Evolutionary conservation across 2,888 invertebrate species (phyloP), one percentile per base, ranked within the genome.

Genomic region (Thecocarcelia acutangulata): DNA sequence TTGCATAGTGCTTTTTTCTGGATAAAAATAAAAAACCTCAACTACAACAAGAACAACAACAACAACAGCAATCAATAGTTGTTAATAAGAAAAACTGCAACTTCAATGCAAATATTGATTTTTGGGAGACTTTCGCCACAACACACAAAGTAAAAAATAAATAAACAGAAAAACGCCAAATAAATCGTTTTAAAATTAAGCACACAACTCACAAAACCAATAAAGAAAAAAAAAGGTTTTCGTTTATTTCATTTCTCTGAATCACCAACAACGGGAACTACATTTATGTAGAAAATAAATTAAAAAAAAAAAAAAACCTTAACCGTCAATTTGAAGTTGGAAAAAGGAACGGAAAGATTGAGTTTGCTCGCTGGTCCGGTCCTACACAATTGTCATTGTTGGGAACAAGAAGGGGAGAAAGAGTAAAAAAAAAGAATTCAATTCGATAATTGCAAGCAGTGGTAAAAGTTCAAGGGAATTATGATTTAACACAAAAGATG

Each of bases 21-120:
- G 9, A 42, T 54, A 17, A 44, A 40, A 19, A 0, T 15, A 52
- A 15, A 24, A 33, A 56, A 8, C n/a, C 11, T n/a, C n/a, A n/a
- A 15, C 13, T 61, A 21, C 19, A 28, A 28, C 28, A 28, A 6
- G 3, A 28, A 28, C 37, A 73, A 52, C 48, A 50, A 69, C 64
- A 28, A 11, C 64, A 59, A 46, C 59, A 76, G 56, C 59, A 40
- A 58, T 58, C 73, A 73, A 81, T 58, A 72, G 76, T 46, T 76
- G 46, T 72, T n/a, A 8, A 28, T 46, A 75, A 61, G 33, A 64
- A 64, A 68, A 72, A 64, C 6, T 13, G 12, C 63, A 82, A 66
- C 64, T 66, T 61, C 78, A 78, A 75, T 78, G 78, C 82, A 82
- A 82, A 82, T 82, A 82, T 82, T 82, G 82, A 70, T 70, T 82